phyloP scores from a whole-genome alignment of 2,888 invertebrate species.

The Drosophila vallismaia region DNA sequence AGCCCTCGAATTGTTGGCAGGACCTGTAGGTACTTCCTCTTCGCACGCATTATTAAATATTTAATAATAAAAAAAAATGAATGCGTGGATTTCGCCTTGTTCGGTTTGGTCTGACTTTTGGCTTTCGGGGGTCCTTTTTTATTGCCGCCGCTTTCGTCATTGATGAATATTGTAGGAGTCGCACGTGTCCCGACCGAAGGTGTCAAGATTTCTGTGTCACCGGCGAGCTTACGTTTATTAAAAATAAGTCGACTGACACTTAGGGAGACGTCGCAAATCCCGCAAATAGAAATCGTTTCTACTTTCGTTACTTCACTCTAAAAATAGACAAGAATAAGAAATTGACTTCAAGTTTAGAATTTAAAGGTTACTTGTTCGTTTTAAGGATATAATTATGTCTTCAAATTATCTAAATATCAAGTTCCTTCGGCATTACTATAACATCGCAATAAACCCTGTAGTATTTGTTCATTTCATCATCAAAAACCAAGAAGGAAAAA shows the following conservation, averaged over 20 bases:
- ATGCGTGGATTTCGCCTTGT: slow-evolving; percentile 54
- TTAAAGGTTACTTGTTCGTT: too few species aligned
- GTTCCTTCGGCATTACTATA: too few species aligned
- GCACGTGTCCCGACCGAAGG: slow-evolving; percentile 36
- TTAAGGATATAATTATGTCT: too few species aligned
- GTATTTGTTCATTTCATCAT: slow-evolving; percentile 16
- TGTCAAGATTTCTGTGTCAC: slow-evolving; percentile 32
- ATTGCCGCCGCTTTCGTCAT: slow-evolving; percentile 36
- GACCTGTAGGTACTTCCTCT: slow-evolving; percentile 52
- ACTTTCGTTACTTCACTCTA: not conserved
- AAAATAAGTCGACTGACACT: slow-evolving; percentile 24
- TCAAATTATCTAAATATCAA: too few species aligned
- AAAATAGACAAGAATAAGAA: not conserved
- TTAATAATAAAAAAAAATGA: slow-evolving; percentile 67
- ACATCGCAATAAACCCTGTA: too few species aligned
- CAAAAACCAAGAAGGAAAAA: too few species aligned
- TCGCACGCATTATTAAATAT: slow-evolving; percentile 69
- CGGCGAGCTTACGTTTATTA: slow-evolving; percentile 23
- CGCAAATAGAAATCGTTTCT: not conserved
- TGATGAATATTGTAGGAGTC: slow-evolving; percentile 42
- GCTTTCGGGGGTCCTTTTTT: not conserved
- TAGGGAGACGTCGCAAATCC: slow-evolving; percentile 4
- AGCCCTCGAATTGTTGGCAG: slow-evolving; percentile 41
- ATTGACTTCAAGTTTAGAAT: too few species aligned
- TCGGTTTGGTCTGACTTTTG: not conserved